phyloP scores from a whole-genome alignment of 2,888 invertebrate genomes.

The Ceraclea dissimilis region DNA sequence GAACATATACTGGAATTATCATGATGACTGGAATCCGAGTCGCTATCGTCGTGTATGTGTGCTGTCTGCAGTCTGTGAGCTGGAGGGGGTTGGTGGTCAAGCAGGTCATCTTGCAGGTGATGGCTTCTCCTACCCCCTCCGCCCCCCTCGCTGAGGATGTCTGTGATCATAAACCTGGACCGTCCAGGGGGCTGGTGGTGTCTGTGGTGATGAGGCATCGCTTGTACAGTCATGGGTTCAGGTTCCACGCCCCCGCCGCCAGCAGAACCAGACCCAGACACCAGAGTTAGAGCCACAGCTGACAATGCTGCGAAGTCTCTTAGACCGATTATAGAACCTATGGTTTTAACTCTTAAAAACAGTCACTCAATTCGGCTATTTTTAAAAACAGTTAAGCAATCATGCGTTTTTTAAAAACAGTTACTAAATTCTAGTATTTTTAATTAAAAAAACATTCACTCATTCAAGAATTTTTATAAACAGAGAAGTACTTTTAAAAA shows the following conservation, averaged over 20 bases:
- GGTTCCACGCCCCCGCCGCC: constrained; percentile 28
- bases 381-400: too few relatives aligned
- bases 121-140: constrained; percentile 44
- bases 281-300: constrained; percentile 9
- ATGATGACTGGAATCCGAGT: constrained; percentile 37
- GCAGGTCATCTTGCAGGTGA: constrained; percentile 29
- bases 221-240: constrained; percentile 33
- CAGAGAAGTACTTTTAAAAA: too few relatives aligned
- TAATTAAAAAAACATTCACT: too few relatives aligned
- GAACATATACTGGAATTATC: constrained; percentile 48
- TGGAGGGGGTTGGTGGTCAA: constrained; percentile 45
- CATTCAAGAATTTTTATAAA: too few relatives aligned
- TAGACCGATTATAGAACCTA: not conserved
- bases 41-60: constrained; percentile 26
- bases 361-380: too few relatives aligned
- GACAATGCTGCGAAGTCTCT: not conserved
- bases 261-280: constrained; percentile 27
- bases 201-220: constrained; percentile 57
- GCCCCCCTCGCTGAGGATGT: constrained; percentile 62
- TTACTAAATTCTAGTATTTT: too few relatives aligned
- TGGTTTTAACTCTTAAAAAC: not conserved
- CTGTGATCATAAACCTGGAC: constrained; percentile 85
- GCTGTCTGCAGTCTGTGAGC: constrained; percentile 52
- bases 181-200: constrained; percentile 68
- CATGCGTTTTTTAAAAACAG: too few relatives aligned